Evolutionary conservation across 2,113 vertebrate genomes (phyloP).

Genomic region (Riparia riparia): DNA sequence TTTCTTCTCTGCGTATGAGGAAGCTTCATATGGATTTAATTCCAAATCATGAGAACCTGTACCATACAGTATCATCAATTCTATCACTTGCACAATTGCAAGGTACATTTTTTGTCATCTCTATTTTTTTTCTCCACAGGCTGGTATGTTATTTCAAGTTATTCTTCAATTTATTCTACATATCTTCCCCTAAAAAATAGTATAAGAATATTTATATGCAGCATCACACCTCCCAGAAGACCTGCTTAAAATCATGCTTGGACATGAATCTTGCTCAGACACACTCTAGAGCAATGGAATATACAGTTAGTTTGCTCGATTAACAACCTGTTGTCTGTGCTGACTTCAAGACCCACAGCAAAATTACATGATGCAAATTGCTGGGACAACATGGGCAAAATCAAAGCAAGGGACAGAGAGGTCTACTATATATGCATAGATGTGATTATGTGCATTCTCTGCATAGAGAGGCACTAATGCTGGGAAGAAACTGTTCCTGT

Average conservation of each 20-base stretch:
- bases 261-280: not conserved
- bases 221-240: not conserved
- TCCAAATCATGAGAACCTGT: not conserved
- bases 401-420: not conserved
- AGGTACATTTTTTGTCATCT: not conserved
- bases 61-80: not conserved
- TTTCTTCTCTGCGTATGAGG: not conserved
- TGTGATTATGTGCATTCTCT: not conserved
- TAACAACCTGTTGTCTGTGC: not conserved
- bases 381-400: not conserved
- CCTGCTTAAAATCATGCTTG: not conserved
- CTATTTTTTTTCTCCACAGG: not conserved
- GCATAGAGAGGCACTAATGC: not conserved
- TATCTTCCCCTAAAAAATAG: not conserved
- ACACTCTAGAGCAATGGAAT: not conserved
- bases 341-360: not conserved
- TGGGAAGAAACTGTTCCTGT: not conserved
- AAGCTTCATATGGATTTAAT: not conserved
- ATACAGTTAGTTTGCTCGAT: not conserved
- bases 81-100: not conserved
- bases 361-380: not conserved
- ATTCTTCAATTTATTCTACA: not conserved
- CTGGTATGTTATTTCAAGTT: not conserved
- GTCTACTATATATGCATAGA: not conserved
- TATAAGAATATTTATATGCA: not conserved